These are phyloP conservation scores for Vanacampus margaritifer DNA, from an alignment of 2,113 vertebrate species.

Conservation along the genomic window DNA sequence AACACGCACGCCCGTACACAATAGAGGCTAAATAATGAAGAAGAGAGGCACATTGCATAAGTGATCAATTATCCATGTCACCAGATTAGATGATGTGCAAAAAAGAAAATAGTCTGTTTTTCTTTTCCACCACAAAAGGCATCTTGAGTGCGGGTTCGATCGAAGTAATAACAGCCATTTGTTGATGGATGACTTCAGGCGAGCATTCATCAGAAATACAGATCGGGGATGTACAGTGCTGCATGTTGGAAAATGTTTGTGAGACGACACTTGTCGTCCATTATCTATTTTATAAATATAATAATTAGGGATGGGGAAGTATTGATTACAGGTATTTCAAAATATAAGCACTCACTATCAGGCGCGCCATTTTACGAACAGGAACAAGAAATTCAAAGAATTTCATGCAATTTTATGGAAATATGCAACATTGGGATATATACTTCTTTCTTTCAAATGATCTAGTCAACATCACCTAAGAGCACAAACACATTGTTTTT, in stretches of 20 bases:
- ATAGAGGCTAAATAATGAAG: slow-evolving; percentile 66
- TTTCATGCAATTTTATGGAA: no score
- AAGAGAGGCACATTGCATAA: slow-evolving; percentile 62
- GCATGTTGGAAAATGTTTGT: slow-evolving; percentile 1
- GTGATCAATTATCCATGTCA: slow-evolving; percentile 78
- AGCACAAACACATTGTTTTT: neutral
- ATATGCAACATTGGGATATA: no score
- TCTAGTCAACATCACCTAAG: no score
- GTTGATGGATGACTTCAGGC: slow-evolving; percentile 69
- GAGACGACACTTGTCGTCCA: slow-evolving; percentile 2
- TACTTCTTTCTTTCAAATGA: no score
- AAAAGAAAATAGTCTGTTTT: slow-evolving; percentile 48
- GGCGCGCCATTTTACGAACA: no score
- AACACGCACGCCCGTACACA: slow-evolving; percentile 1
- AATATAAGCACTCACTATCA: no score
- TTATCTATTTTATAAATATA: slow-evolving; percentile 22
- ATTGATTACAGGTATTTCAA: no score
- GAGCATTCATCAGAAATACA: slow-evolving; percentile 67
- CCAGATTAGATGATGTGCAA: slow-evolving; percentile 55
- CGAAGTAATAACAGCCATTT: slow-evolving; percentile 69
- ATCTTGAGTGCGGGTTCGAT: slow-evolving; percentile 68
- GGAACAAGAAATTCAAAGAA: no score
- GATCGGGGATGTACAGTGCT: slow-evolving; percentile 43
- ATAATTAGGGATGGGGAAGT: neutral
- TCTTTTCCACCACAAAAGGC: slow-evolving; percentile 47